Base-by-base conservation (phyloP, 2,797 vertebrate genomes). In the Crypturellus tataupa region DNA sequence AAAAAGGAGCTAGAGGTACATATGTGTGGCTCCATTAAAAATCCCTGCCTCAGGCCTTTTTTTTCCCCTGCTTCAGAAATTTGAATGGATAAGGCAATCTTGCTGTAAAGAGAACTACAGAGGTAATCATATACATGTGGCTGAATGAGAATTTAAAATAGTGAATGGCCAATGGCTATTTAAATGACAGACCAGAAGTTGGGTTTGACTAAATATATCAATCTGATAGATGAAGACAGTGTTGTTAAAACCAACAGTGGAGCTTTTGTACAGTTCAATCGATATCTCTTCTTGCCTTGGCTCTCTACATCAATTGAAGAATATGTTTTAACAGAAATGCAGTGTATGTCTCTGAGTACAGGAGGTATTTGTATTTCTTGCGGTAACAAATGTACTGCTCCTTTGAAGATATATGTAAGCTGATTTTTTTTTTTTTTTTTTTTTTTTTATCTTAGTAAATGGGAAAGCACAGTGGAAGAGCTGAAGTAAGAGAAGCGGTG, bases 321-420 rank as follows among this genome's bases (percentile, higher is more conserved):
- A 94, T 93, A 92, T n/a, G 18, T 89, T 95, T 85, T 85, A 90
- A 73, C 27, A 93, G 75, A 77, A 90, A 91, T 86, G 77, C 56
- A 79, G 62, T 71, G 81, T 65, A 29, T 62, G 12, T 40, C 35
- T 76, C 59, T 78, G 29, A 84, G 24, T 9, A 21, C 17, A 70
- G 19, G 31, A 85, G 33, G 9, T 47, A 51, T 68, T 91, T 42
- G 3, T 78, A 59, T 85, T 91, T 79, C 20, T 59, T 69, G 69
- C 1, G 2, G 60, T 78, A 95, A 93, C 16, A 80, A 82, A 92
- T 72, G 31, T 63, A n/a, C 6, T 77, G 84, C 65, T 51, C 82
- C 65, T 60, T 64, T 78, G 51, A 21, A 79, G 49, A 29, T 24
- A n/a, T 33, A 23, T 15, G 24, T 78, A 40, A n/a, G 62, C 19